Evolutionary conservation across 92 coral and sea anemone species (phyloP).

Genomic region (Montipora capitata): DNA sequence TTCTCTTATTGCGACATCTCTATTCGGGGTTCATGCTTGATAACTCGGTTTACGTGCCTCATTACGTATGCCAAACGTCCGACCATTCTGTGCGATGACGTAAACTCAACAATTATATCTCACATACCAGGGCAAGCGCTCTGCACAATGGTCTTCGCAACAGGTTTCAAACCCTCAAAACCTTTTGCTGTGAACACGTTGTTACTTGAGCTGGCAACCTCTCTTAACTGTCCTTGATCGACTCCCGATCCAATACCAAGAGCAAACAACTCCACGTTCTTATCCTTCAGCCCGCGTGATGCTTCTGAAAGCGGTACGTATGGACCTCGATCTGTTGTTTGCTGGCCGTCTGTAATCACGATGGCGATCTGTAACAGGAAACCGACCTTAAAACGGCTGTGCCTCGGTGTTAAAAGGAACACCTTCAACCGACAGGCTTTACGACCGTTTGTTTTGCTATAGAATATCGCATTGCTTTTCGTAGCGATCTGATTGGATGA

Average conservation of each 20-base stretch:
- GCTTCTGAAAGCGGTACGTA: conserved; percentile 49
- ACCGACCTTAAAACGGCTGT: conserved; percentile 20
- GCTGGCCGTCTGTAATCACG: conserved; percentile 73
- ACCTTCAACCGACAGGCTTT: too few relatives aligned
- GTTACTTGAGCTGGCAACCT: conserved; percentile 38
- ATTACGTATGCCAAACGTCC: too few relatives aligned
- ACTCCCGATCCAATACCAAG: conserved; percentile 63
- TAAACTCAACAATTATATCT: background rate
- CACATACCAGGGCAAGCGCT: conserved; percentile 36
- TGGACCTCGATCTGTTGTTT: conserved; percentile 60
- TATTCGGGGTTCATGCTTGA: too few relatives aligned
- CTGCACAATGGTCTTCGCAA: conserved; percentile 35
- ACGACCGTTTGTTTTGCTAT: too few relatives aligned
- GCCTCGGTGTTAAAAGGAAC: too few relatives aligned
- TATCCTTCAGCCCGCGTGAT: conserved; percentile 55
- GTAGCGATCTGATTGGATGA: too few relatives aligned
- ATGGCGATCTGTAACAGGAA: conserved; percentile 53
- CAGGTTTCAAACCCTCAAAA: conserved; percentile 17
- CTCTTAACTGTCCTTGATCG: conserved; percentile 13
- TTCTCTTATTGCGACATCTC: too few relatives aligned
- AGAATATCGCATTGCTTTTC: too few relatives aligned
- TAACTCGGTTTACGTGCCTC: too few relatives aligned
- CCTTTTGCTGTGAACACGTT: conserved; percentile 42
- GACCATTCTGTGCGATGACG: too few relatives aligned
- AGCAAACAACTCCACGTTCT: conserved; percentile 62